phyloP scores from a whole-genome alignment of 2,888 invertebrate genomes.

The Chydorus sphaericus region DNA sequence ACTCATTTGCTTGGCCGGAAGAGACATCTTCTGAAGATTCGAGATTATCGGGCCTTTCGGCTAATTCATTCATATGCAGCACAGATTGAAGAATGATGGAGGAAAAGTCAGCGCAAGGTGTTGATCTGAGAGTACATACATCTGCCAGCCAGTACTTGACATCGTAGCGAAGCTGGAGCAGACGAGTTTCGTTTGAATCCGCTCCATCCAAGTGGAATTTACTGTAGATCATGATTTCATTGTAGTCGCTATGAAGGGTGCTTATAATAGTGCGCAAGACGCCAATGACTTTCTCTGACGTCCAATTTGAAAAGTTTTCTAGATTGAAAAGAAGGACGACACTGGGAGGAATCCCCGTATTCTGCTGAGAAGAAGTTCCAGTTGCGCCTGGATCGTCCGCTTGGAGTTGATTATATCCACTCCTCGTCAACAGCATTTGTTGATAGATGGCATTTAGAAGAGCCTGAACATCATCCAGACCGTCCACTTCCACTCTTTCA shows the following conservation, averaged over 20 bases:
- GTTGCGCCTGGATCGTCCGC: too few species aligned
- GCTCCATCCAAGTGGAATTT: background rate
- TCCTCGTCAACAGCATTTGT: too few species aligned
- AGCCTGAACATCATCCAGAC: background rate
- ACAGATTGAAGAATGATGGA: background rate
- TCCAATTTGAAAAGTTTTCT: background rate
- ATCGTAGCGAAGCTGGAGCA: background rate
- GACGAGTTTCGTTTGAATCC: background rate
- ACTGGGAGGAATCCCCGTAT: background rate
- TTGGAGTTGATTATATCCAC: too few species aligned
- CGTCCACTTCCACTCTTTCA: background rate
- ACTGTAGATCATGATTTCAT: background rate
- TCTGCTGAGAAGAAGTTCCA: background rate
- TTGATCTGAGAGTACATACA: background rate
- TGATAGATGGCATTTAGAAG: background rate
- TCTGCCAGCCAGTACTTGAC: background rate
- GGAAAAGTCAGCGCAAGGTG: conserved; percentile 5
- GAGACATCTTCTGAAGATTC: background rate
- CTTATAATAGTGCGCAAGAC: background rate
- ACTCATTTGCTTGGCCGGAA: background rate
- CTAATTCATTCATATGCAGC: background rate
- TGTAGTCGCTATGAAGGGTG: background rate
- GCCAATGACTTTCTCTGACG: background rate
- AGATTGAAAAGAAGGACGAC: background rate
- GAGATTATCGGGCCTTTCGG: background rate